Conservation (phyloP, 2,888 invertebrate species). For the Mycalesis mineus region DNA sequence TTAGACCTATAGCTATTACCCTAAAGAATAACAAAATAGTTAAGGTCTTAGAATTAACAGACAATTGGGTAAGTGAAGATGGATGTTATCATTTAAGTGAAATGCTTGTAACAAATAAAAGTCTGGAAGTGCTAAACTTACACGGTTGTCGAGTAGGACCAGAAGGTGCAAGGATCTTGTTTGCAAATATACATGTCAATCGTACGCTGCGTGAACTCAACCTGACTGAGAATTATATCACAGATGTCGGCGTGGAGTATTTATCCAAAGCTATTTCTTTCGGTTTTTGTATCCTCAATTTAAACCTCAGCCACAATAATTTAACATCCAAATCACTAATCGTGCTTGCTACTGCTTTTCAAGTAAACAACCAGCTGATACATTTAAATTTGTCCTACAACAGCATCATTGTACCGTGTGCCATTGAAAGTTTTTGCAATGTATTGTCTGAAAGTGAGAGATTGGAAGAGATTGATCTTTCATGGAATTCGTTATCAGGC, state of each 20-base stretch:
- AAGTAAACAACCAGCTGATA: constrained; percentile 36
- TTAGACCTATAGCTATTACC: constrained; percentile 34
- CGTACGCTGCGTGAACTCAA: constrained; percentile 33
- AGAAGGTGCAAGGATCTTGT: constrained; percentile 50
- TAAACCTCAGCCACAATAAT: constrained; percentile 43
- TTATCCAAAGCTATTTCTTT: constrained; percentile 34
- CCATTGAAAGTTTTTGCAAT: constrained; percentile 36
- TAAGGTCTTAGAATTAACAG: constrained; percentile 37
- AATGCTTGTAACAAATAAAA: constrained; percentile 47
- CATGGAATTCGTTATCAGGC: constrained; percentile 52
- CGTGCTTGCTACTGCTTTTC: constrained; percentile 38
- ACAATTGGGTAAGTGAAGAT: constrained; percentile 40
- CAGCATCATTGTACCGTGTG: constrained; percentile 33
- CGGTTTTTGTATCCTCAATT: constrained; percentile 32
- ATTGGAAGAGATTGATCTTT: constrained; percentile 48
- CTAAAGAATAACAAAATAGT: constrained; percentile 36
- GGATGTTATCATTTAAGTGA: constrained; percentile 53
- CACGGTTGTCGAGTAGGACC: constrained; percentile 56
- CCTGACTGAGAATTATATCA: constrained; percentile 35
- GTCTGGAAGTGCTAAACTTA: constrained; percentile 47
- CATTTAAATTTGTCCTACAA: constrained; percentile 43
- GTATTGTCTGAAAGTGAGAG: constrained; percentile 41
- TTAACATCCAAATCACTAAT: constrained; percentile 35
- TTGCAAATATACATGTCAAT: constrained; percentile 47
- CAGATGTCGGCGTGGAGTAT: constrained; percentile 35